Evolutionary conservation across 2,113 vertebrate species (phyloP), one percentile per base, ranked within the genome.

Genomic region (Pongo pygmaeus): DNA sequence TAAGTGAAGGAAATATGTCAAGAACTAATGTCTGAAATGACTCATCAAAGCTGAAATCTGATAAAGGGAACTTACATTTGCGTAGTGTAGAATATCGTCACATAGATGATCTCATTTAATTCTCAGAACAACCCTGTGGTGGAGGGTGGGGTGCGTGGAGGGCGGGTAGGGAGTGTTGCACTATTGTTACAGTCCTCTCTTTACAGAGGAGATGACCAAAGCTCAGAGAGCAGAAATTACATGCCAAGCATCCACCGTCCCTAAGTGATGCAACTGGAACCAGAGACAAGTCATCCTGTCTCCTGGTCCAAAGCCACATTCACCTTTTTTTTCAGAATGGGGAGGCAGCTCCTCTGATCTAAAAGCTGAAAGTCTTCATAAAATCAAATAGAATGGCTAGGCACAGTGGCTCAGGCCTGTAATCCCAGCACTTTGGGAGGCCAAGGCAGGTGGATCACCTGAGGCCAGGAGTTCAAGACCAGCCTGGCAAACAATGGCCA

Each of bases 1-100:
- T 94, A 87, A 74, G 46, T 64, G 52, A 92, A 95, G 46, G 81
- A 64, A 9, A 43, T 96, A 20, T 32, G 2, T 90, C 61, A 83
- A 91, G 85, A 86, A 81, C 46, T 89, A 38, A 75, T 43, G 14
- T 74, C 79, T 67, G 35, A 97, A 83, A 88, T 95, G 91, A 97
- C 77, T 94, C 96, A 96, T 64, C 8, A 27, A 52, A 84, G 18
- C 52, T 38, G 9, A 94, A 88, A 97, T 97, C 85, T 91, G 77
- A 67, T 96, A 79, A 92, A 83, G 93, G 94, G n/a, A 87, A 90
- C 2, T 80, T 93, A 69, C 6, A 55, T 83, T 89, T 94, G 70
- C 38, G 8, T 48, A 46, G n/a, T 61, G 38, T 67, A 85, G 78
- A 95, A 70, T 91, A 38, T 57, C 1, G 0, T 84, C 91, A 81